Evolutionary conservation across 2,888 invertebrate species (phyloP).

Genomic region (Neoascia interrupta): DNA sequence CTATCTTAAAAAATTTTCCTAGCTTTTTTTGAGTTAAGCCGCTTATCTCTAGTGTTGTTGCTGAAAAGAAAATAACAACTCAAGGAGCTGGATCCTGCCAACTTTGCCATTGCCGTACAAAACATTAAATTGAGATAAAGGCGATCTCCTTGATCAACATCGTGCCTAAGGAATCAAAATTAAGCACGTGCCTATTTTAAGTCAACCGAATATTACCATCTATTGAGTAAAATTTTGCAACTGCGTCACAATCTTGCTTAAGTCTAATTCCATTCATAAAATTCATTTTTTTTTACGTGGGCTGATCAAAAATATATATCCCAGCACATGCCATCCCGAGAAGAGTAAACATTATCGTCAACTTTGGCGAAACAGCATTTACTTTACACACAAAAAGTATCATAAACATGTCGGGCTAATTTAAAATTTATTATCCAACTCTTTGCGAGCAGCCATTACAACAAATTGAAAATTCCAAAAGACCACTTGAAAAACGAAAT

Average conservation of each 20-base stretch:
- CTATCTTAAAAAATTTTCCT: too few species aligned
- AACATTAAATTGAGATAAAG: too few species aligned
- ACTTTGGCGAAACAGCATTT: not conserved
- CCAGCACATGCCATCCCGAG: conserved; percentile 9
- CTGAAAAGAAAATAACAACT: too few species aligned
- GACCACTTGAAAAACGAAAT: conserved; percentile 38
- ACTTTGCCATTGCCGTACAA: too few species aligned
- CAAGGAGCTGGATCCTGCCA: too few species aligned
- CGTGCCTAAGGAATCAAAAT: too few species aligned
- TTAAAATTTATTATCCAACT: conserved; percentile 15
- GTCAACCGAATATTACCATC: too few species aligned
- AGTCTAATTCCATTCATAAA: conserved; percentile 57
- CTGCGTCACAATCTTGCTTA: conserved; percentile 32
- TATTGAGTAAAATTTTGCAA: conserved; percentile 8
- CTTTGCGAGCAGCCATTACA: conserved; percentile 19
- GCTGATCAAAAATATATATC: conserved; percentile 8
- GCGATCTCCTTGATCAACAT: too few species aligned
- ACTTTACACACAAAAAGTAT: not conserved
- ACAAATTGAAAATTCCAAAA: conserved; percentile 35
- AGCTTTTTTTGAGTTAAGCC: too few species aligned
- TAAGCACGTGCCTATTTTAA: too few species aligned
- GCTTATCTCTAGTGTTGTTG: too few species aligned
- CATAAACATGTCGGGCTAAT: not conserved
- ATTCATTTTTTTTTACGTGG: conserved; percentile 28
- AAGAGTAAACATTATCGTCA: conserved; percentile 11